phyloP scores from a whole-genome alignment of 1,140 invertebrate genomes.

The Trinorchestia longiramus region DNA sequence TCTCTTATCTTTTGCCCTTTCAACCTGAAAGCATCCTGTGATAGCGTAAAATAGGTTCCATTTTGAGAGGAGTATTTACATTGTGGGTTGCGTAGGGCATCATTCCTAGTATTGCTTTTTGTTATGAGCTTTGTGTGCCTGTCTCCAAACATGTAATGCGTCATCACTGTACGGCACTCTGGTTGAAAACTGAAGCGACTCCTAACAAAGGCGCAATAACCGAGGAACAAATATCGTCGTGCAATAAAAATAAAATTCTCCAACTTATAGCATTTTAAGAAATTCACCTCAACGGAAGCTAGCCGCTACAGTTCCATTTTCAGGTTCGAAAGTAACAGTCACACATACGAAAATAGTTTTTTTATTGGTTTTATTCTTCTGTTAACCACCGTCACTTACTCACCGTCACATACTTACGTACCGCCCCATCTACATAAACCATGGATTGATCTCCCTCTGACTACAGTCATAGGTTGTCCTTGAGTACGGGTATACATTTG shows the following conservation, averaged over 20 bases:
- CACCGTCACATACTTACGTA: neutral
- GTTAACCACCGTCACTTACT: too few relatives aligned
- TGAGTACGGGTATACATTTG: too few relatives aligned
- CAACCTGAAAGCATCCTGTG: neutral
- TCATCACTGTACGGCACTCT: neutral
- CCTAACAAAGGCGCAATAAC: neutral
- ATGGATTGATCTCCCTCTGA: too few relatives aligned
- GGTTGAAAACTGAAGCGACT: neutral
- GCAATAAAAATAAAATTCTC: neutral
- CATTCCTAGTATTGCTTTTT: neutral
- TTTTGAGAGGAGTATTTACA: neutral
- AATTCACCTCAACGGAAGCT: neutral
- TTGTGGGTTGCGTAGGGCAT: neutral
- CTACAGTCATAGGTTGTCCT: too few relatives aligned
- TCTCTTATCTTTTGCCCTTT: neutral
- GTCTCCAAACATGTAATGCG: neutral
- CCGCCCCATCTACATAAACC: too few relatives aligned
- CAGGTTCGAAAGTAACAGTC: neutral
- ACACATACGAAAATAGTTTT: neutral
- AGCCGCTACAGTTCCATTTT: neutral
- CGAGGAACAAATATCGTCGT: neutral
- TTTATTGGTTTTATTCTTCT: neutral
- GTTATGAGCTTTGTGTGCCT: neutral
- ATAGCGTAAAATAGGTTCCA: neutral
- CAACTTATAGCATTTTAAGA: neutral